Percentiles rank a stretch among this genome's conserved stretches.
Evolutionary conservation across 2,797 vertebrate genomes (phyloP).

Genomic region (Ctenopoma multispine): DNA sequence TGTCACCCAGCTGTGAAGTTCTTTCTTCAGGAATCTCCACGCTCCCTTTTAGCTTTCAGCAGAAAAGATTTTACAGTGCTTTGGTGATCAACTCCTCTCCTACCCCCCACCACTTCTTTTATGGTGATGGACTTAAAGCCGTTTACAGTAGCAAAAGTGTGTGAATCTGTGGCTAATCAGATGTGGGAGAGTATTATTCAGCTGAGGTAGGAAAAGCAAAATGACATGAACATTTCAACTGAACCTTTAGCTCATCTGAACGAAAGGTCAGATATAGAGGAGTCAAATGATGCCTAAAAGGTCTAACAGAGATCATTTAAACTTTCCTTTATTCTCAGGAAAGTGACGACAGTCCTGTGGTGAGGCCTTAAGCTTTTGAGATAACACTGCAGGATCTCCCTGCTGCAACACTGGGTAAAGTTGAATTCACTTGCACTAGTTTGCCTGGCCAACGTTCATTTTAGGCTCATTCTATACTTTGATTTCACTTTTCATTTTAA

Average conservation of each 20-base stretch:
- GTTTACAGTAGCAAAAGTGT: constrained; percentile 27
- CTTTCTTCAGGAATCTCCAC: constrained; percentile 66
- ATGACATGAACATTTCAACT: background rate
- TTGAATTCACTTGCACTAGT: background rate
- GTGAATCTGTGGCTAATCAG: constrained; percentile 31
- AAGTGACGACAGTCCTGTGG: too few relatives aligned
- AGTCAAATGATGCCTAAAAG: background rate
- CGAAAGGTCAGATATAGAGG: constrained; percentile 6
- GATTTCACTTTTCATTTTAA: background rate
- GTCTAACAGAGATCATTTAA: background rate
- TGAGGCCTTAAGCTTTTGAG: background rate
- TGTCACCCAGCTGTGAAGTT: constrained; percentile 47
- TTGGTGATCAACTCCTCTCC: constrained; percentile 44
- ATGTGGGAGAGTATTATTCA: constrained; percentile 2
- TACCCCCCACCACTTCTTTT: constrained; percentile 26
- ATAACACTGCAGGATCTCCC: background rate
- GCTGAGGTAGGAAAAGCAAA: constrained; percentile 4
- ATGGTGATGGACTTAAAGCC: constrained; percentile 43
- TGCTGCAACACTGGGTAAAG: background rate
- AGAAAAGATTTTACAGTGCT: constrained; percentile 61
- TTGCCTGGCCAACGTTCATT: background rate
- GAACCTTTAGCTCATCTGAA: background rate
- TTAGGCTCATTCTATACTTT: background rate
- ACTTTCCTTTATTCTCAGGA: background rate
- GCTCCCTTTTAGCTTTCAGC: constrained; percentile 44